phyloP scores from a whole-genome alignment of 2,797 vertebrate genomes.

The Oreochromis mossambicus region DNA sequence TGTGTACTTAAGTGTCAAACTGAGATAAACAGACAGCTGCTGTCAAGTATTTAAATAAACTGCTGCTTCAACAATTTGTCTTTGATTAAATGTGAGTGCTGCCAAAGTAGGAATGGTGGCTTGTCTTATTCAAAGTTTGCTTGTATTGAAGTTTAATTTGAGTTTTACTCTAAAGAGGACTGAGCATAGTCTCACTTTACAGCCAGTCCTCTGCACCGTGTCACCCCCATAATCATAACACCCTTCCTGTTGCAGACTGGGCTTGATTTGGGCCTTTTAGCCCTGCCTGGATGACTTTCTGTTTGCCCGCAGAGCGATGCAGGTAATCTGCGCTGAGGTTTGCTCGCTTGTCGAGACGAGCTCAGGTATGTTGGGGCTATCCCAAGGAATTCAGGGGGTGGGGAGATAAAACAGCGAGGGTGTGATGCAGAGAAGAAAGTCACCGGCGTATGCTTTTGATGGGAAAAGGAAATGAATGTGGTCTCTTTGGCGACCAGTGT shows the following conservation, averaged over 20 bases:
- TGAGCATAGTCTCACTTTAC: not conserved
- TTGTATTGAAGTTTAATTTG: not conserved
- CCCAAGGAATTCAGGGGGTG: slow-evolving; percentile 20
- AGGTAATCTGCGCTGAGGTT: not conserved
- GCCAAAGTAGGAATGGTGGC: not conserved
- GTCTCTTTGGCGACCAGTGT: slow-evolving; percentile 5
- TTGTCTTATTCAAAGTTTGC: not conserved
- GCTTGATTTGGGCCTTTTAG: not conserved
- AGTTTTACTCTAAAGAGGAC: not conserved
- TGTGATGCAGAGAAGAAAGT: slow-evolving; percentile 24
- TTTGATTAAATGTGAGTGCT: slow-evolving; percentile 18
- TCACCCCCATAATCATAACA: not conserved
- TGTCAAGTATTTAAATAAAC: not conserved
- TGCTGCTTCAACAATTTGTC: not conserved
- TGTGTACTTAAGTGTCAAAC: not conserved
- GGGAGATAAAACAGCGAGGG: not conserved
- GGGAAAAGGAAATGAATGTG: slow-evolving; percentile 46
- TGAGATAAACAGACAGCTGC: slow-evolving; percentile 1
- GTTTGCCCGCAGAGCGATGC: not conserved
- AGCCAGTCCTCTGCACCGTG: not conserved
- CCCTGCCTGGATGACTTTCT: not conserved
- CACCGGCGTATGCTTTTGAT: slow-evolving; percentile 27
- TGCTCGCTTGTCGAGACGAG: slow-evolving; percentile 40
- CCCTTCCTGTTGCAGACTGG: not conserved
- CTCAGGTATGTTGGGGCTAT: slow-evolving; percentile 45